Evolutionary conservation across 2,113 vertebrate species (phyloP), one percentile per base, ranked within the genome.

Genomic region (Ranitomeya imitator): DNA sequence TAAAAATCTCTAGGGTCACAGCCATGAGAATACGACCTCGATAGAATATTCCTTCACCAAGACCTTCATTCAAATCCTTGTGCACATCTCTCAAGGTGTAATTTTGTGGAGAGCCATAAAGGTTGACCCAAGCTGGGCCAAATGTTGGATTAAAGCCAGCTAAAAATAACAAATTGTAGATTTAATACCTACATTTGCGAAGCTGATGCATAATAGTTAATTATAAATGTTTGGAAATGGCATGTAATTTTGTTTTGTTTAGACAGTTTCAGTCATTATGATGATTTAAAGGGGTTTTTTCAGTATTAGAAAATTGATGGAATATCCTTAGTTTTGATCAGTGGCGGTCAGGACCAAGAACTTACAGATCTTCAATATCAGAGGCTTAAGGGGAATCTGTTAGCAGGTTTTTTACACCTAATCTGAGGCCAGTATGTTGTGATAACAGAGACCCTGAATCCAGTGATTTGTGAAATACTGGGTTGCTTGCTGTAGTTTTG

Each of bases 61-160:
- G 79, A 13, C 97, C 98, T 92, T 99, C 95, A 0, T 97, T 99
- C 91, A 99, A 93, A 89, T 94, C 94, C 90, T 93, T 96, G 90
- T 99, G 95, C 78, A 96, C 26, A 3, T 99, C 97, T 85, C 94
- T 26, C 12, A 99, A 93, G 0, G 94, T 92, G 0, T 93, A 96
- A 90, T 96, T 97, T 90, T 96, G 94, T 3, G 96, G 96, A 0
- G 97, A 99, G 4, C 97, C 97, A 13, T 98, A 99, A 1, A 99
- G 93, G 86, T 97, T 97, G 52, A 99, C 91, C 98, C 98, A 99
- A 52, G 94, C 90, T 0, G 97, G 97, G 6, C 98, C 97, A 55
- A 98, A 99, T 0, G 94, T 97, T 71, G 97, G 97, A 83, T 98
- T 96, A 90, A 98, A 99, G 3, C 97, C 97, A 92, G 87, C 91